Percentiles rank a stretch among this genome's conserved stretches.
These are phyloP conservation scores for Temnothorax curvispinosus DNA, from an alignment of 1,140 invertebrate genomes.

Conservation along the genomic window DNA sequence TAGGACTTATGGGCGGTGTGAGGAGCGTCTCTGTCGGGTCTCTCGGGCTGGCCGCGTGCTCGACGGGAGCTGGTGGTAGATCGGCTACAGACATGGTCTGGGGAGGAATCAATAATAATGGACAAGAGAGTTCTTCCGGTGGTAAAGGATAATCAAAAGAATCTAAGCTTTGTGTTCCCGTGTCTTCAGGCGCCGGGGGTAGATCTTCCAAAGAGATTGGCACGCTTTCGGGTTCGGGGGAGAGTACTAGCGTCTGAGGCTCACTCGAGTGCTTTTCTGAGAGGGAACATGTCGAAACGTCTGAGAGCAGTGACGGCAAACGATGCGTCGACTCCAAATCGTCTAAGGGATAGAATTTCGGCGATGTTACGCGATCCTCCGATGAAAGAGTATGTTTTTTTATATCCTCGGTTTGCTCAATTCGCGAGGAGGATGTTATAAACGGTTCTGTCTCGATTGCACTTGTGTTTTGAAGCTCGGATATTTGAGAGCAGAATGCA, in stretches of 20 bases:
- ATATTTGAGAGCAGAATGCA: neutral
- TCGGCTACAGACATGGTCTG: slow-evolving; percentile 19
- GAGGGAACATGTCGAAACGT: neutral
- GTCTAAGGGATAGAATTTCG: neutral
- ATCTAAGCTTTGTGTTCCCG: slow-evolving; percentile 14
- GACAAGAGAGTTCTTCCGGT: slow-evolving; percentile 71
- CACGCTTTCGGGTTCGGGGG: slow-evolving; percentile 37
- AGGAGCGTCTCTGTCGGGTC: slow-evolving; percentile 67
- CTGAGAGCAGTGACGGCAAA: neutral
- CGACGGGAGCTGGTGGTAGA: slow-evolving; percentile 35
- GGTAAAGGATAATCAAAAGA: slow-evolving; percentile 64
- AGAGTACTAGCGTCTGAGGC: neutral
- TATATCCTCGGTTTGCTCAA: neutral
- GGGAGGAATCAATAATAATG: slow-evolving; percentile 24
- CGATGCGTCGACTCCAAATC: neutral
- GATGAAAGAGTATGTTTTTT: slow-evolving; percentile 13
- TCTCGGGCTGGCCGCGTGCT: slow-evolving; percentile 43
- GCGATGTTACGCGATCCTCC: neutral
- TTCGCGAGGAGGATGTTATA: neutral
- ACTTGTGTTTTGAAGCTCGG: neutral
- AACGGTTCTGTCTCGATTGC: neutral
- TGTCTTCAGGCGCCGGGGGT: slow-evolving; percentile 50
- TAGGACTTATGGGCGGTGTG: slow-evolving; percentile 76
- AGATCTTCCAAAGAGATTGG: slow-evolving; percentile 49
- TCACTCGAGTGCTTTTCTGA: neutral